Base-by-base conservation (phyloP, 1,140 invertebrate species). In the Uloborus diversus region DNA sequence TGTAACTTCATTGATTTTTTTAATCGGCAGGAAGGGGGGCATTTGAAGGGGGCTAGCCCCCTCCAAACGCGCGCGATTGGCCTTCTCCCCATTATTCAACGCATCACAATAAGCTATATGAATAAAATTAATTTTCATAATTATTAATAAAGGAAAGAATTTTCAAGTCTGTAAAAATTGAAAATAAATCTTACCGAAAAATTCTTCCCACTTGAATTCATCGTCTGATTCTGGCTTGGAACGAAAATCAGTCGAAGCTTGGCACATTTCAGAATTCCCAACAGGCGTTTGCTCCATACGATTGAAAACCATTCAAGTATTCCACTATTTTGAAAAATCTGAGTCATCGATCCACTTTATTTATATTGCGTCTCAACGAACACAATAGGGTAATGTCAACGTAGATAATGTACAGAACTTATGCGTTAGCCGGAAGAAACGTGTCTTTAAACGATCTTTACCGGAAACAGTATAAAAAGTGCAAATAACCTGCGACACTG, bases 201-300 rank as follows among this genome's bases (percentile, higher is more conserved):
- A 79, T 69, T 79, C 76, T 79, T 79, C 76, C 76, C 76, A 79
- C 62, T 79, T 79, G 49, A 79, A 79, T 14, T 79, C 76, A 49
- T 79, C 76, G n/a, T 79, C 76, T 5, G 76, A 79, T 79, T 79
- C 76, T 28, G 64, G 32, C 69, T 79, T 79, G 32, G 33, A 23
- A 25, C 47, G 64, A 32, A 59, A 79, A 59, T 79, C 64, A n/a
- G 64, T 59, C 3, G 76, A 59, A 35, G 76, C n/a, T 61, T 79
- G 76, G 42, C 76, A 79, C 76, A 79, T 79, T 28, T 79, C 65
- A 78, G 57, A 30, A 28, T 73, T 49, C 42, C 70, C 49, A 14
- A 23, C 57, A 4, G 61, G 20, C n/a, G 56, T 23, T 35, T 78
- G 56, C 33, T 78, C 73, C 73, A 65, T 78, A 13, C 62, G 62